Conservation (phyloP, 2,888 invertebrate species). For the Carcina quercana region DNA sequence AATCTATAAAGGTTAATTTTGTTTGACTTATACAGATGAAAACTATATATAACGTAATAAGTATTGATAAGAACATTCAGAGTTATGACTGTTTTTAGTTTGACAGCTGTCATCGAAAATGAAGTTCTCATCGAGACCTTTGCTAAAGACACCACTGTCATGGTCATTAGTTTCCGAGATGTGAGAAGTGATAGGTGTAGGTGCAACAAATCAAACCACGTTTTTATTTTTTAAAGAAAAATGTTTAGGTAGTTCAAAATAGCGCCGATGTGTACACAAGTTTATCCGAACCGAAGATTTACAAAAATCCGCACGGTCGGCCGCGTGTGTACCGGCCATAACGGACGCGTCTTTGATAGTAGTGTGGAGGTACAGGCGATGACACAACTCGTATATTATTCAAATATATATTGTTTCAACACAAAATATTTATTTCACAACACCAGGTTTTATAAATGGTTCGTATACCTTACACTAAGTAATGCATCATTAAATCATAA, state of each 20-base stretch:
- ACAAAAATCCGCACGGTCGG: slow-evolving; percentile 55
- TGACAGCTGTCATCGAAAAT: too few species aligned
- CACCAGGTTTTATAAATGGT: too few species aligned
- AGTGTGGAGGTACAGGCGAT: slow-evolving; percentile 17
- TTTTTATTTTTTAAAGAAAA: background rate
- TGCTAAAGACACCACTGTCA: too few species aligned
- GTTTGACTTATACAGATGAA: too few species aligned
- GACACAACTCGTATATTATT: slow-evolving; percentile 11
- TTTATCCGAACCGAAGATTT: slow-evolving; percentile 43
- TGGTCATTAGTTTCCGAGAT: background rate
- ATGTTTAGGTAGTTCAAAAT: background rate
- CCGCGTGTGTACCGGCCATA: slow-evolving; percentile 45
- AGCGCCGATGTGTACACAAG: slow-evolving; percentile 24
- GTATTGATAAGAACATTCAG: too few species aligned
- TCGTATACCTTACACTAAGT: too few species aligned
- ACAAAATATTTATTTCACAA: too few species aligned
- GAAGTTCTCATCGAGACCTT: too few species aligned
- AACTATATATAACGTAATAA: too few species aligned
- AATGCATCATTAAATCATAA: too few species aligned
- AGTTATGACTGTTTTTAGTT: too few species aligned
- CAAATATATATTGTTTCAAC: slow-evolving; percentile 15
- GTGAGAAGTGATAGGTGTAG: background rate
- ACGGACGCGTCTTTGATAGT: slow-evolving; percentile 35
- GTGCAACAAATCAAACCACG: background rate
- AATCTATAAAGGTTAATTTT: too few species aligned